phyloP scores from a whole-genome alignment of 1,140 invertebrate genomes.

The Tetranychus cinnabarinus region DNA sequence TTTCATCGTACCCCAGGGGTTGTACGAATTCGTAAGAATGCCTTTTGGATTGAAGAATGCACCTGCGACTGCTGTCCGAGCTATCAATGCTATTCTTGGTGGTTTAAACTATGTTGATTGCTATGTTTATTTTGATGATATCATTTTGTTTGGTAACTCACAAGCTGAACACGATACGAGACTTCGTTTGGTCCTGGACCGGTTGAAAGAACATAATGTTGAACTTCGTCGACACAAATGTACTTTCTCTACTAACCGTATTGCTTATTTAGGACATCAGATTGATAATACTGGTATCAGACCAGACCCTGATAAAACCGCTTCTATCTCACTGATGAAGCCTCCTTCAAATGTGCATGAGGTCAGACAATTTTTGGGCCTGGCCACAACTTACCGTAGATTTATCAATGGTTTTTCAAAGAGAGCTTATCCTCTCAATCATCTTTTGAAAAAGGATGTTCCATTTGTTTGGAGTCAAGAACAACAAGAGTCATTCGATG shows the following conservation, averaged over 20 bases:
- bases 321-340: not conserved
- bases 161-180: conserved; percentile 10
- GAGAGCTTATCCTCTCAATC: not conserved
- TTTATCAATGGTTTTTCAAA: not conserved
- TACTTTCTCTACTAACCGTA: not conserved
- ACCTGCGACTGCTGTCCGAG: conserved; percentile 11
- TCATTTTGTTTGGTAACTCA: conserved; percentile 2
- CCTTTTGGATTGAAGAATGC: conserved; percentile 11
- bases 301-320: not conserved
- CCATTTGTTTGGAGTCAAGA: conserved; percentile 4
- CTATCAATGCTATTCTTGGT: conserved; percentile 10
- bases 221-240: conserved; percentile 14
- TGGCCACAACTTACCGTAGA: not conserved
- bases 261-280: not conserved
- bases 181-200: conserved; percentile 12
- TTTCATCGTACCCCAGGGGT: not conserved
- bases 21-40: conserved; percentile 7
- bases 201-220: conserved; percentile 7
- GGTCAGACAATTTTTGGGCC: not conserved
- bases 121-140: conserved; percentile 14
- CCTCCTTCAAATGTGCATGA: not conserved
- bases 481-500: conserved; percentile 6
- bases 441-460: conserved; percentile 12
- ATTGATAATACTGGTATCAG: not conserved
- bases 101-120: not conserved